Conservation (phyloP, 2,888 invertebrate genomes). For the Cheilosia pagana region DNA sequence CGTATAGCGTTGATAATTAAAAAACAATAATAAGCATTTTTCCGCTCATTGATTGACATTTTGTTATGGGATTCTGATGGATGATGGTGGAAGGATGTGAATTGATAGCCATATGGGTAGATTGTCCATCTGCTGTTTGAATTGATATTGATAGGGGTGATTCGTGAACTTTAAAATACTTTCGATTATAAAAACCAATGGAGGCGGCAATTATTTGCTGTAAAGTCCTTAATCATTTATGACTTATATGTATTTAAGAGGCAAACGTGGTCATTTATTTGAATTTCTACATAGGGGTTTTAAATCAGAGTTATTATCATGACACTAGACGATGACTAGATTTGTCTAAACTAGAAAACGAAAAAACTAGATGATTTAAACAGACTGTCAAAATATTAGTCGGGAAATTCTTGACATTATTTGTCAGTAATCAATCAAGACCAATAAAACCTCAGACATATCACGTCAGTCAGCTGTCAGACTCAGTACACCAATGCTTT, state of each 20-base stretch:
- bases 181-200: background rate
- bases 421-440: no score
- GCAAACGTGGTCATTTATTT: no score
- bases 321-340: no score
- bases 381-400: no score
- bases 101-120: background rate
- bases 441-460: no score
- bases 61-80: slow-evolving; percentile 39
- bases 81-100: background rate
- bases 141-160: slow-evolving; percentile 29
- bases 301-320: no score
- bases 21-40: slow-evolving; percentile 61
- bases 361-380: no score
- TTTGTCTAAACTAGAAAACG: no score
- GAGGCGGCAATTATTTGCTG: background rate
- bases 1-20: slow-evolving; percentile 57
- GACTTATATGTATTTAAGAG: background rate
- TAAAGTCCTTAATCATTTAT: background rate
- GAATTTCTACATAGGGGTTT: no score
- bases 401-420: no score
- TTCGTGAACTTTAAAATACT: background rate
- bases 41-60: slow-evolving; percentile 58
- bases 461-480: no score
- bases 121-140: background rate
- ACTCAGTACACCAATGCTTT: no score